phyloP scores from a whole-genome alignment of 2,797 vertebrate species.

The Micropoecilia bifurca region DNA sequence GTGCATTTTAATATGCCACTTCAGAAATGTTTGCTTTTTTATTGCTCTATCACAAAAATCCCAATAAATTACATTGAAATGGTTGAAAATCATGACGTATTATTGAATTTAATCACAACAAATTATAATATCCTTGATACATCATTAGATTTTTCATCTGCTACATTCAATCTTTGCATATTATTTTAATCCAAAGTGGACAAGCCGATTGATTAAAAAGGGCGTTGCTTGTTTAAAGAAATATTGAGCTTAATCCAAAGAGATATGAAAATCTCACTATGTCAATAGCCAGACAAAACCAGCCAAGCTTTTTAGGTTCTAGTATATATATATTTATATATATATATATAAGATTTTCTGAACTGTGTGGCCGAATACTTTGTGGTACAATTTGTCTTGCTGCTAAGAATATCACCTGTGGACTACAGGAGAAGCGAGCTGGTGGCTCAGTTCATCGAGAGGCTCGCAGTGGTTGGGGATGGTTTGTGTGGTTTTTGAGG shows the following conservation, averaged over 20 bases:
- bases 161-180: background rate
- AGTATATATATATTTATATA: background rate
- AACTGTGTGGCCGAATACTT: constrained; percentile 58
- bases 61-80: background rate
- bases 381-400: constrained; percentile 58
- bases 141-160: background rate
- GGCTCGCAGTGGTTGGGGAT: constrained; percentile 60
- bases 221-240: background rate
- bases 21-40: background rate
- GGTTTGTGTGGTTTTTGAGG: constrained; percentile 64
- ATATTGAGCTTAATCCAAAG: background rate
- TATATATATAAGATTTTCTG: background rate
- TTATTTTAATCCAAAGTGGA: background rate
- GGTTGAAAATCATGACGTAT: background rate
- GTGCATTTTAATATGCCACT: background rate
- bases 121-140: background rate
- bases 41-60: background rate
- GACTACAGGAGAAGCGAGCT: constrained; percentile 48
- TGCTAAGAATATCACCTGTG: constrained; percentile 73
- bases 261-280: background rate
- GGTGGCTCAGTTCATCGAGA: constrained; percentile 44
- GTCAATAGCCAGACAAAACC: background rate
- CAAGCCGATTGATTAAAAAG: background rate
- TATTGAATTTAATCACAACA: background rate
- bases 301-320: background rate